These are phyloP conservation scores for Misgurnus mizolepis DNA, from an alignment of 2,113 vertebrate genomes.

Conservation along the genomic window DNA sequence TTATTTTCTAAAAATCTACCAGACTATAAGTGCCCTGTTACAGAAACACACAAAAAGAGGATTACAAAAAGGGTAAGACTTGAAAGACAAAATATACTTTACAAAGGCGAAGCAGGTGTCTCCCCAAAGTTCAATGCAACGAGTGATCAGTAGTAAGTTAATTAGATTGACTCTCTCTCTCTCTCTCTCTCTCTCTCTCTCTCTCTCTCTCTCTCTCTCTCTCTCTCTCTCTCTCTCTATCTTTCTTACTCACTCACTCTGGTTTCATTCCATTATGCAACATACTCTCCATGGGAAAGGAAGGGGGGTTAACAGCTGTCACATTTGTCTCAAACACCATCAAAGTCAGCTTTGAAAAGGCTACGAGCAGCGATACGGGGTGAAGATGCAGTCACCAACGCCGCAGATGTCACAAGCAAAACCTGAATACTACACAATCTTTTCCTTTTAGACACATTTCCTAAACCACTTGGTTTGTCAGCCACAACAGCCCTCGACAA, in stretches of 20 bases:
- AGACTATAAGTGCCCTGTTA: no score
- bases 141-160: constrained; percentile 45
- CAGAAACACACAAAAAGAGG: background rate
- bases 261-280: constrained; percentile 21
- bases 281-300: constrained; percentile 26
- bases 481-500: constrained; percentile 39
- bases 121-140: constrained; percentile 15
- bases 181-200: constrained; percentile 6
- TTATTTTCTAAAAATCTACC: no score
- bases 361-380: constrained; percentile 60
- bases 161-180: constrained; percentile 34
- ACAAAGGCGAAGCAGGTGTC: background rate
- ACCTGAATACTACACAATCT: constrained; percentile 72
- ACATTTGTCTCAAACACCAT: constrained; percentile 42
- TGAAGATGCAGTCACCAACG: constrained; percentile 66
- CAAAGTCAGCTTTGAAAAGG: constrained; percentile 67
- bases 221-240: constrained; percentile 5
- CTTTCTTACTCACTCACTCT: constrained; percentile 7
- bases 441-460: constrained; percentile 63
- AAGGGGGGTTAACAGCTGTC: constrained; percentile 33
- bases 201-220: constrained; percentile 14
- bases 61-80: background rate
- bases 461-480: constrained; percentile 56
- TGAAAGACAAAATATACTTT: constrained; percentile 1
- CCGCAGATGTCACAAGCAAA: constrained; percentile 76